phyloP scores from a whole-genome alignment of 2,113 vertebrate genomes.

The Entelurus aequoreus region DNA sequence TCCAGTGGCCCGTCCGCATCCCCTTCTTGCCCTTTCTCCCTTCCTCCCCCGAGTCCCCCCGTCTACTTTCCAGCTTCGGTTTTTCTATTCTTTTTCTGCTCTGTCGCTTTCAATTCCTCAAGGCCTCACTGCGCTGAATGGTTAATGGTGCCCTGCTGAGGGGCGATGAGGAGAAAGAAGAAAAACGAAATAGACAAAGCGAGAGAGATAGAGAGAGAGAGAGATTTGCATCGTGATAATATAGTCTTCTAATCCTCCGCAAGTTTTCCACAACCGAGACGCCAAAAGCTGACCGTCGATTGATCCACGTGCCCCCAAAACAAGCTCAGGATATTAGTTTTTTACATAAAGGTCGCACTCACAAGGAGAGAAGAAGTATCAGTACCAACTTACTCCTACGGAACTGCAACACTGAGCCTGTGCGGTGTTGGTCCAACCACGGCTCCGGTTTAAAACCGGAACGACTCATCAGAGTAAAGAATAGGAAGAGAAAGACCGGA shows the following conservation, averaged over 20 bases:
- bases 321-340: slow-evolving; percentile 19
- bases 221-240: slow-evolving; percentile 53
- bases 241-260: slow-evolving; percentile 44
- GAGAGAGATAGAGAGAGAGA: slow-evolving; percentile 6
- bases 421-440: slow-evolving; percentile 26
- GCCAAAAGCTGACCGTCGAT: slow-evolving; percentile 34
- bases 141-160: slow-evolving; percentile 70
- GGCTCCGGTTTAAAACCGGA: slow-evolving; percentile 27
- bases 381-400: not conserved
- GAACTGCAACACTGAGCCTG: not conserved
- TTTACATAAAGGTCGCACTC: too few relatives aligned
- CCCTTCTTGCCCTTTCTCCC: slow-evolving; percentile 16
- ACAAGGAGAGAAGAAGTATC: slow-evolving; percentile 8
- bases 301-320: slow-evolving; percentile 28
- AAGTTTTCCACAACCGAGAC: slow-evolving; percentile 6
- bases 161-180: slow-evolving; percentile 50
- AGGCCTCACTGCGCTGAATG: slow-evolving; percentile 67
- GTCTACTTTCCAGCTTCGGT: slow-evolving; percentile 40
- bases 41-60: slow-evolving; percentile 23
- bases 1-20: slow-evolving; percentile 39
- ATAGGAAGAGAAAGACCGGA: slow-evolving; percentile 17
- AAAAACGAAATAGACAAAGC: slow-evolving; percentile 55
- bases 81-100: slow-evolving; percentile 71
- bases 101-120: slow-evolving; percentile 73
- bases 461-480: not conserved